Evolutionary conservation across 1,140 invertebrate genomes (phyloP).

Genomic region (Megalonaias nervosa): DNA sequence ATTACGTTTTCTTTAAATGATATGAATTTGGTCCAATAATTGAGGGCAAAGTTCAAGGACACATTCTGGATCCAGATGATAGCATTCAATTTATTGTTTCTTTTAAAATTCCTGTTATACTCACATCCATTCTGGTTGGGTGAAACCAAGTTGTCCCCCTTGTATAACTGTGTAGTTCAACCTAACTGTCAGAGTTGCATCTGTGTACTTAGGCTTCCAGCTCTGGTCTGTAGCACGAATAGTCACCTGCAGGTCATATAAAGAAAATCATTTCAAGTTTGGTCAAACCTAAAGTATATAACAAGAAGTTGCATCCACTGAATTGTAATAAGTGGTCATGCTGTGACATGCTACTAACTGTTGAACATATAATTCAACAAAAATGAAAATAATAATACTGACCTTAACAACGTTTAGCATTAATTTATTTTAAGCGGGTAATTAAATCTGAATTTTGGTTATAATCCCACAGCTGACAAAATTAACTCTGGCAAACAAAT

Average conservation of each 20-base stretch:
- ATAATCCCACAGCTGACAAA: no score
- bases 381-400: no score
- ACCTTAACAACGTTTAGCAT: no score
- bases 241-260: conserved; percentile 16
- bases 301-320: background rate
- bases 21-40: no score
- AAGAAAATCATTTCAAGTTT: background rate
- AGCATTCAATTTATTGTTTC: no score
- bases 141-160: conserved; percentile 16
- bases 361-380: no score
- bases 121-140: conserved; percentile 26
- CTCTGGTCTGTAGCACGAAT: conserved; percentile 22
- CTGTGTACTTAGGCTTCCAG: conserved; percentile 15
- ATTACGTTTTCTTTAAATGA: no score
- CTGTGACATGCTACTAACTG: background rate
- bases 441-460: no score
- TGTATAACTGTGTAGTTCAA: background rate
- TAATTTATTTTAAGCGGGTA: no score
- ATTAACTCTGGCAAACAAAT: no score
- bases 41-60: no score
- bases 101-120: background rate
- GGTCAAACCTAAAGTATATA: background rate
- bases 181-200: conserved; percentile 4
- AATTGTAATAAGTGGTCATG: background rate
- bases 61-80: no score